Base-by-base conservation (phyloP, 1,140 invertebrate species). In the Zaprionus davidi region DNA sequence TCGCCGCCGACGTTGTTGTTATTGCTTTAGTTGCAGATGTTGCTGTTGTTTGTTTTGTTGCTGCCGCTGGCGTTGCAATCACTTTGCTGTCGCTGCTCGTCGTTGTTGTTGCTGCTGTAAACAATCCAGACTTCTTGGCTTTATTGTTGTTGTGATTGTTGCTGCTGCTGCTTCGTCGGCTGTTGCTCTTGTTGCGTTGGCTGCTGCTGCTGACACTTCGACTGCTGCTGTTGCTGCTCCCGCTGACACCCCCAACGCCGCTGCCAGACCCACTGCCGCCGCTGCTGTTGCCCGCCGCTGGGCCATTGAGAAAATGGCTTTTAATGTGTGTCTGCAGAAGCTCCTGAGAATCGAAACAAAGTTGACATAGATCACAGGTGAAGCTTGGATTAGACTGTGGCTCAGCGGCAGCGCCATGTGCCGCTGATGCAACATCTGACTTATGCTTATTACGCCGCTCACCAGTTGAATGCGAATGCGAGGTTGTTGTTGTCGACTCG, bases 351-450 rank as follows among this genome's bases (percentile, higher is more conserved):
- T 92, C 88, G 56, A 92, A 93, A 82, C 80, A 92, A 76, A 92
- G 80, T 79, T 92, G 92, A 84, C 92, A 93, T 71, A 93, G 81
- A 85, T 92, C 92, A 80, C 92, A 93, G 56, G 90, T 84, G 78
- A 77, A 90, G 71, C 86, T 83, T 64, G 81, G 78, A 82, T 85
- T 79, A 74, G 72, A 56, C 36, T 82, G 71, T 34, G 9, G 31
- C 63, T 78, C 81, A 69, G 72, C 71, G 70, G 64, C 71, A 70
- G 59, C 71, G 46, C 38, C 62, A 71, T 65, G 66, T 69, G 74
- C 67, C 28, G 60, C 60, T 58, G 72, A 68, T 51, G 67, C 57
- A 65, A 56, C 66, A 51, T 73, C 55, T 51, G 34, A 26, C 36
- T 60, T 59, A 59, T 59, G 20, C 46, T 64, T 65, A 56, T 38